Conservation (phyloP, 2,113 vertebrate genomes). For the Gavialis gangeticus region DNA sequence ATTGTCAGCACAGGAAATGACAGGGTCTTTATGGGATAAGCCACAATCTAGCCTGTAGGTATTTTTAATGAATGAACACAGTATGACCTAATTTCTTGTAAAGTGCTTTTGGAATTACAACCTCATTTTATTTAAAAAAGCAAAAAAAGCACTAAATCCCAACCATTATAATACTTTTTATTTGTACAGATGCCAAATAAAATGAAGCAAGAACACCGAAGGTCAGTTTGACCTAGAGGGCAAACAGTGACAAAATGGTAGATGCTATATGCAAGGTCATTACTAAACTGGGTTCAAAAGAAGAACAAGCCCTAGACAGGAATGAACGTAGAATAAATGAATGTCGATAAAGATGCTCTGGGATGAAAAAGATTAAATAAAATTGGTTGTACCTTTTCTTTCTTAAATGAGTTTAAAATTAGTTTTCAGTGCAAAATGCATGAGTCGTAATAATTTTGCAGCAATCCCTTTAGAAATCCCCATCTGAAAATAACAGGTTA, state of each 20-base stretch:
- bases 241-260: constrained; percentile 49
- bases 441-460: background rate
- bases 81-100: background rate
- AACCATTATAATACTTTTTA: constrained; percentile 16
- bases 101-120: background rate
- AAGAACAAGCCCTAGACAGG: too few species aligned
- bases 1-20: background rate
- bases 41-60: background rate
- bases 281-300: background rate
- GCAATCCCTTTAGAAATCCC: background rate
- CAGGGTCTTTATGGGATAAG: background rate
- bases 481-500: background rate
- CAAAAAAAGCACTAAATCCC: background rate
- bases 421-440: background rate
- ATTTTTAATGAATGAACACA: constrained; percentile 1
- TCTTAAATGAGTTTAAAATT: background rate
- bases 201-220: constrained; percentile 51
- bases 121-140: background rate
- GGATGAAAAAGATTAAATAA: constrained; percentile 7
- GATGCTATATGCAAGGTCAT: constrained; percentile 9
- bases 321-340: background rate
- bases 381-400: background rate
- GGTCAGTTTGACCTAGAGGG: constrained; percentile 51
- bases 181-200: constrained; percentile 16
- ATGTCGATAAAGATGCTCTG: constrained; percentile 21